Base-by-base conservation (phyloP, 2,113 vertebrate genomes). In the Alligator sinensis region DNA sequence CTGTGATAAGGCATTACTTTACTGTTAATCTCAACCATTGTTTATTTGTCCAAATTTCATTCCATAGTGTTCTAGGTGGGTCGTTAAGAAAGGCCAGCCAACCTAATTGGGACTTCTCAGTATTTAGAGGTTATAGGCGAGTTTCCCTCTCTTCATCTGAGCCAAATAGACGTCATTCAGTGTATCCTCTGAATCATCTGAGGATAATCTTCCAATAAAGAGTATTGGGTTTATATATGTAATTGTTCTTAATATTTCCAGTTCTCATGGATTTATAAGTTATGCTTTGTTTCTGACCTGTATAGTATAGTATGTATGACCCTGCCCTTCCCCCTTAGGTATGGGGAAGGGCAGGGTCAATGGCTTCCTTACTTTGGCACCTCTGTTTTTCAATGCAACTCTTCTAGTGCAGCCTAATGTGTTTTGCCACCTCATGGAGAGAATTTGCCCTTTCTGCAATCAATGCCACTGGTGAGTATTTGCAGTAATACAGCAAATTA, bases 341-440 rank as follows among this genome's bases (percentile, higher is more conserved):
- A 84, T 70, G 38, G 34, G 7, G 11, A 24, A 74, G 58, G 6
- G 7, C 55, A 14, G 2, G 0, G 0, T 0, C 81, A 11, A 0
- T 55, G 81, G 16, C 84, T 64, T 8, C 66, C 30, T 83, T 80
- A 27, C 84, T 72, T 24, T 72, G 74, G 68, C 87, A 91, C 54
- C 17, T 18, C 18, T 94, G 34, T 77, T 75, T 77, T 28, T 58
- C 15, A 64, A 1, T 1, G 1, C 47, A 47, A 9, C 47, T 47
- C 7, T 47, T 47, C 47, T 47, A 47, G 47, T 47, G 47, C 47
- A 47, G 47, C 47, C 8, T 47, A 47, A 47, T 47, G 47, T 47
- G 47, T 47, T 47, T 47, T 47, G 47, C 47, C 47, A 47, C 47
- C 47, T 47, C 47, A 47, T 47, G 47, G 68, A 81, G 57, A 25